Conservation (phyloP, 2,113 vertebrate species). For the Arvicanthis niloticus region DNA sequence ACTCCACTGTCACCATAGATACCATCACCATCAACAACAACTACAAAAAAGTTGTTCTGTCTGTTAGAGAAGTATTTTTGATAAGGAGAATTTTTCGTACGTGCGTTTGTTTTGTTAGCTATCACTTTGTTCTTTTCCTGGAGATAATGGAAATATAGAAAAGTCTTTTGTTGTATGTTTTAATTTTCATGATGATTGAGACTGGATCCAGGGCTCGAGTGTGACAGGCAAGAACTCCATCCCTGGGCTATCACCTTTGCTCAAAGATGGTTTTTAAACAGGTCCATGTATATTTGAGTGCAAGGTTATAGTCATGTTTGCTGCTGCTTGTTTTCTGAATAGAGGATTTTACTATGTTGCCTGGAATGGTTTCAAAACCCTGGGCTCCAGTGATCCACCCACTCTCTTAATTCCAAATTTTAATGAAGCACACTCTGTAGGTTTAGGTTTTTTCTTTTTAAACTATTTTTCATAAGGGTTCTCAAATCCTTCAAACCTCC, state of each 20-base stretch:
- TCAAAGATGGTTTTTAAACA: not conserved
- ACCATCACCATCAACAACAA: not conserved
- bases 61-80: constrained; percentile 1
- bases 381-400: not conserved
- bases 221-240: not conserved
- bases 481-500: too few relatives aligned
- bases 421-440: not conserved
- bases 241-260: not conserved
- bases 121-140: not conserved
- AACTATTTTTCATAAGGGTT: too few relatives aligned
- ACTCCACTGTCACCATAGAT: not conserved
- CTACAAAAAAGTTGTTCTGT: not conserved
- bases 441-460: too few relatives aligned
- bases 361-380: not conserved
- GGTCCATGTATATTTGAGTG: not conserved
- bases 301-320: not conserved
- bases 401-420: not conserved
- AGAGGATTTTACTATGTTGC: not conserved
- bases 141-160: not conserved
- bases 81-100: not conserved
- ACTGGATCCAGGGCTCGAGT: not conserved
- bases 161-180: not conserved
- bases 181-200: not conserved
- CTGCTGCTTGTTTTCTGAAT: not conserved
- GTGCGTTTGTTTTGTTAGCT: not conserved